Conservation (phyloP, 2,888 invertebrate species). For the Eupithecia centaureata region DNA sequence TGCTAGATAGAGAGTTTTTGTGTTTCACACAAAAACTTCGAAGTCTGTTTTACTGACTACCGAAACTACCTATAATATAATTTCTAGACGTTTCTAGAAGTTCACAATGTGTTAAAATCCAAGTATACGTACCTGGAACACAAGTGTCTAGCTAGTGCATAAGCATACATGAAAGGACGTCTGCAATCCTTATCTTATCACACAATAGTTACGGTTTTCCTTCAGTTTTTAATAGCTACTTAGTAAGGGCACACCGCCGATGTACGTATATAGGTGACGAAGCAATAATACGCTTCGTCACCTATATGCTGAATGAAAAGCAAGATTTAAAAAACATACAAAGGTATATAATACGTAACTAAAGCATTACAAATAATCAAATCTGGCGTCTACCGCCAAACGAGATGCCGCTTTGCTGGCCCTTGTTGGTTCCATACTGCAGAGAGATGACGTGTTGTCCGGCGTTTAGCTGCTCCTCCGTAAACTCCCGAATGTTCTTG, state of each 20-base stretch:
- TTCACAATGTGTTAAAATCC: not conserved
- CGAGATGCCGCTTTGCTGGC: conserved; percentile 97
- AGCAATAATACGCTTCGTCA: conserved; percentile 21
- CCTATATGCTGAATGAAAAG: conserved; percentile 47
- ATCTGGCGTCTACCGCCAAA: conserved; percentile 98
- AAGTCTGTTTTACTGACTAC: not conserved
- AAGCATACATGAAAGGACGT: conserved; percentile 28
- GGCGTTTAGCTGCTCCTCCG: conserved; percentile 96
- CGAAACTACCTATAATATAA: no score
- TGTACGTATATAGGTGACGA: no score
- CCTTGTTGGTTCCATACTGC: conserved; percentile 99
- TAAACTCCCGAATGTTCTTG: conserved; percentile 96
- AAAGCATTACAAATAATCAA: conserved; percentile 81
- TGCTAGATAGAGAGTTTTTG: no score
- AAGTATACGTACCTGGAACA: not conserved
- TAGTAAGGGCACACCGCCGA: conserved; percentile 53
- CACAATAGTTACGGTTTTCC: conserved; percentile 27
- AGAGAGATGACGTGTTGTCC: conserved; percentile 96
- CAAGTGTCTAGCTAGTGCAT: conserved; percentile 25
- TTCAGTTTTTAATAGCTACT: conserved; percentile 27
- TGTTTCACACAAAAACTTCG: no score
- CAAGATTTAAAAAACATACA: conserved; percentile 57
- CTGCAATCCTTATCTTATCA: conserved; percentile 58
- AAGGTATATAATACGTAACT: conserved; percentile 61
- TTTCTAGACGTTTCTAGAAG: no score